Conservation (phyloP, 2,113 vertebrate species). For the Cyprinus carpio region DNA sequence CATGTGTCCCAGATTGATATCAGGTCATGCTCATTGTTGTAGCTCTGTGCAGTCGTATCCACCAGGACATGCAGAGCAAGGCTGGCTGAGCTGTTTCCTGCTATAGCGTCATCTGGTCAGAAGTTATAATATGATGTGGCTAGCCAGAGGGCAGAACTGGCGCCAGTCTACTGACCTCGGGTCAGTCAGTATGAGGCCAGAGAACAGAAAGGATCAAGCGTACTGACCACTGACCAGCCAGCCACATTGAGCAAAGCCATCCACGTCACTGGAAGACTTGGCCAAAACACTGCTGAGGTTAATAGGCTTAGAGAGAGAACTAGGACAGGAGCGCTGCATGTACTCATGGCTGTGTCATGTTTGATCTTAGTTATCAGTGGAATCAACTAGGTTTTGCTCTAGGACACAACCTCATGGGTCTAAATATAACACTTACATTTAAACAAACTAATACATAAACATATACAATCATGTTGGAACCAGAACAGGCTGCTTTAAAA, state of each 20-base stretch:
- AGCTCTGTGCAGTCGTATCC: slow-evolving; percentile 67
- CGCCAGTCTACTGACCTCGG: slow-evolving; percentile 30
- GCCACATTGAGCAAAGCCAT: too few relatives aligned
- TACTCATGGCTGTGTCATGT: slow-evolving; percentile 63
- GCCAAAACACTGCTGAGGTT: slow-evolving; percentile 56
- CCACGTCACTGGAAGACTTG: slow-evolving; percentile 30
- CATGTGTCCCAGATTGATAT: slow-evolving; percentile 2
- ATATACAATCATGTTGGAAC: too few relatives aligned
- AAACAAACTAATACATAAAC: background rate
- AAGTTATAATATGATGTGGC: slow-evolving; percentile 31
- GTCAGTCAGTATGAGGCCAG: slow-evolving; percentile 31
- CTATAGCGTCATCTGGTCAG: slow-evolving; percentile 22
- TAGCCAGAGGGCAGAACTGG: slow-evolving; percentile 9
- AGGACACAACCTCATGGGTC: slow-evolving; percentile 57
- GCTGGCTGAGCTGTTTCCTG: slow-evolving; percentile 32
- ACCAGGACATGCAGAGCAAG: background rate
- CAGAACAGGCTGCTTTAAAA: background rate
- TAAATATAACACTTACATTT: background rate
- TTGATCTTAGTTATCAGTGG: slow-evolving; percentile 60
- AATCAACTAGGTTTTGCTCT: slow-evolving; percentile 69
- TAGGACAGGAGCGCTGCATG: slow-evolving; percentile 66
- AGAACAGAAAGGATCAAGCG: slow-evolving; percentile 31
- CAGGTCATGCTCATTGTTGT: slow-evolving; percentile 23
- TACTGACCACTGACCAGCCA: slow-evolving; percentile 36
- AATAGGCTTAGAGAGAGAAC: slow-evolving; percentile 67